phyloP scores from a whole-genome alignment of 2,113 vertebrate species.

The Colistium nudipinnis region DNA sequence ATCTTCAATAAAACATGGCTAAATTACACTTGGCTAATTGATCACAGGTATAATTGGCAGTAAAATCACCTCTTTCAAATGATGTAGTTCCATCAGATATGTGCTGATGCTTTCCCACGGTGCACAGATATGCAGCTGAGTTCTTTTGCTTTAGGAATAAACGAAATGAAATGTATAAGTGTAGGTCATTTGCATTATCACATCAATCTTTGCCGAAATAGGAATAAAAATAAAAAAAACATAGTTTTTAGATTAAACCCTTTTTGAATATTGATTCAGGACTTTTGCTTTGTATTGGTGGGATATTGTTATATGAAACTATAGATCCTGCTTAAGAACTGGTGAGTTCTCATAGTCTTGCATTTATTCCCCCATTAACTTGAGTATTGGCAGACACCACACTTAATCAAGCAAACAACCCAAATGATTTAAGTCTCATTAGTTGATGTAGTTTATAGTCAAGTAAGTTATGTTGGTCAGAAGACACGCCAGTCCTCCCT shows the following conservation, averaged over 20 bases:
- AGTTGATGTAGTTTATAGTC: not conserved
- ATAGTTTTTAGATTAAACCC: no score
- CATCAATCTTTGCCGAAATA: no score
- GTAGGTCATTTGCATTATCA: not conserved
- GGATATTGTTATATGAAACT: not conserved
- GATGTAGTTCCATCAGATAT: not conserved
- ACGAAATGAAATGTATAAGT: not conserved
- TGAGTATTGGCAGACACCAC: not conserved
- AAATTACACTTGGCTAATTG: not conserved
- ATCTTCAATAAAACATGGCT: not conserved
- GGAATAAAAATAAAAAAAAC: no score
- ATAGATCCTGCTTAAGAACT: not conserved
- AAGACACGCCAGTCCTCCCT: not conserved
- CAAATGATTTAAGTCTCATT: not conserved
- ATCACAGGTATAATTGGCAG: not conserved
- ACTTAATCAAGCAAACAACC: not conserved
- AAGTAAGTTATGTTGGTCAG: not conserved
- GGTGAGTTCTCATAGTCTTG: not conserved
- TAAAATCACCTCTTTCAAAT: not conserved
- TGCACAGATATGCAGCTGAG: not conserved
- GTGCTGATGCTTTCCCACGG: not conserved
- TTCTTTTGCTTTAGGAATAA: not conserved
- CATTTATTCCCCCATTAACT: not conserved
- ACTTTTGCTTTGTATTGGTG: not conserved
- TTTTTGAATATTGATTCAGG: no score